A percentile compares a stretch with the other conserved stretches of the same genome.
These are phyloP conservation scores for Athalia circularis DNA, from an alignment of 2,888 invertebrate genomes.

Conservation along the genomic window DNA sequence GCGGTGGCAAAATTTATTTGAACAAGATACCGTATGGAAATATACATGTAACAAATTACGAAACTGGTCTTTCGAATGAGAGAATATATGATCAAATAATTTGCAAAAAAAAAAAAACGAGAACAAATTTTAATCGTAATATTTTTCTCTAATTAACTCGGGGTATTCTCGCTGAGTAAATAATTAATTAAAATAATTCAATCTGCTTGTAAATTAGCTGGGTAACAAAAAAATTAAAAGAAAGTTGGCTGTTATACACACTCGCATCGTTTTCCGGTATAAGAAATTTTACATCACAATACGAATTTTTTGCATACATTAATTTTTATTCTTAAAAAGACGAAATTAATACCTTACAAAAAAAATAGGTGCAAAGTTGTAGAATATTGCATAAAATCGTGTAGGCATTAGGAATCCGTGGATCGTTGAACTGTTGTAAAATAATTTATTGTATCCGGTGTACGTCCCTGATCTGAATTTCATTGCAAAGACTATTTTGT, in stretches of 20 bases:
- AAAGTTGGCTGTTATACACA: too few species aligned
- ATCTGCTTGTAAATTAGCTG: not conserved
- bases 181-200: not conserved
- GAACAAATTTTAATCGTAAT: not conserved
- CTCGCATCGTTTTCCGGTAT: not conserved
- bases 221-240: conserved; percentile 5
- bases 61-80: too few species aligned
- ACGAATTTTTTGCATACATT: not conserved
- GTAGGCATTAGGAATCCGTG: not conserved
- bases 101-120: too few species aligned
- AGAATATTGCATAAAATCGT: not conserved
- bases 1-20: too few species aligned
- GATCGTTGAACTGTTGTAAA: conserved; percentile 28
- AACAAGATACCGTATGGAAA: too few species aligned
- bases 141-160: not conserved
- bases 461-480: conserved; percentile 40
- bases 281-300: not conserved
- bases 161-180: not conserved
- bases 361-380: not conserved
- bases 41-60: too few species aligned
- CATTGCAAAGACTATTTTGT: not conserved
- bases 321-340: not conserved
- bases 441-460: conserved; percentile 44
- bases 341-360: not conserved
- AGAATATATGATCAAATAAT: too few species aligned